Evolutionary conservation across 2,113 vertebrate species (phyloP).

Genomic region (Arizona elegans): DNA sequence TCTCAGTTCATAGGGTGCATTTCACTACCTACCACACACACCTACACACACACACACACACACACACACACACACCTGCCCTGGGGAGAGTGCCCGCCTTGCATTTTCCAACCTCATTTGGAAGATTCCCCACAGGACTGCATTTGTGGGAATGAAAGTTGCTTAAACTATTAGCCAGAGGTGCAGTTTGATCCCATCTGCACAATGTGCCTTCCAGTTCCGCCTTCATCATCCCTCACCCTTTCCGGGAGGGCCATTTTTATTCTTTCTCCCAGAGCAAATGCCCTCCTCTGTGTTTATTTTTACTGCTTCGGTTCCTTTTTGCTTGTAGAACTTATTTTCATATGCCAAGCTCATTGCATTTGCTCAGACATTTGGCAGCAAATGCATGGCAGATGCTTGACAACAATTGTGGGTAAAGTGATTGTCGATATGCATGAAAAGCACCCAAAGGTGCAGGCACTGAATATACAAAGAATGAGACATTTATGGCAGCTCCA

Average conservation of each 20-base stretch:
- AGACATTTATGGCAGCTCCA: background rate
- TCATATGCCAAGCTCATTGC: background rate
- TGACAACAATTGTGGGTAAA: background rate
- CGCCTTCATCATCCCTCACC: background rate
- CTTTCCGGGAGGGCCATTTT: background rate
- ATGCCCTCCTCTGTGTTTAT: background rate
- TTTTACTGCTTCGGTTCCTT: constrained; percentile 8
- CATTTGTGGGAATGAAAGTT: background rate
- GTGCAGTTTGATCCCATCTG: background rate
- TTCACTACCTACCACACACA: too few relatives aligned
- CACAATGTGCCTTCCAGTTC: background rate
- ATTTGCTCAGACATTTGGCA: constrained; percentile 1
- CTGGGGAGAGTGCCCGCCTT: too few relatives aligned
- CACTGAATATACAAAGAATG: background rate
- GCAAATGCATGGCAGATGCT: background rate
- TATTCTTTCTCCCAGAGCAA: background rate
- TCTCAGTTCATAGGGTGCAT: too few relatives aligned
- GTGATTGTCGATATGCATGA: background rate
- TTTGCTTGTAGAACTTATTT: constrained; percentile 7
- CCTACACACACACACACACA: too few relatives aligned
- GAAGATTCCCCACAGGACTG: background rate
- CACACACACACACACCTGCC: too few relatives aligned
- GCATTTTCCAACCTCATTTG: background rate
- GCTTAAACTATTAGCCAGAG: background rate
- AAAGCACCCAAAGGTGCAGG: background rate